Percentiles rank a stretch among this genome's conserved stretches.
phyloP scores from a whole-genome alignment of 2,888 invertebrate genomes.

The Diplazon laetatorius region DNA sequence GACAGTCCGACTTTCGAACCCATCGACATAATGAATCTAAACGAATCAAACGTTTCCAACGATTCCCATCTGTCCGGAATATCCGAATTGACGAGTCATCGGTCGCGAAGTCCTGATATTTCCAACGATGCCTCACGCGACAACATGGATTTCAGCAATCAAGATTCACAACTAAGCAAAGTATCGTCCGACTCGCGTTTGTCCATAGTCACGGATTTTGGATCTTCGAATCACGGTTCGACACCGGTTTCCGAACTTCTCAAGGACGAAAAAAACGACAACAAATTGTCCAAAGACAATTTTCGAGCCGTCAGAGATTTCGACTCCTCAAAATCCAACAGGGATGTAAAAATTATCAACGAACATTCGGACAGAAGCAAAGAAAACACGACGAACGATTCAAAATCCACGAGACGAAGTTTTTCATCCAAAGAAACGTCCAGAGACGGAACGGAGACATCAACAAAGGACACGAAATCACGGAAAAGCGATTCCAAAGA shows the following conservation, averaged over 20 bases:
- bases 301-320: slow-evolving; percentile 76
- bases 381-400: slow-evolving; percentile 62
- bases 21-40: slow-evolving; percentile 82
- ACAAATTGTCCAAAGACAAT: slow-evolving; percentile 74
- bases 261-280: slow-evolving; percentile 77
- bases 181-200: slow-evolving; percentile 86
- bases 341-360: slow-evolving; percentile 69
- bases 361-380: neutral
- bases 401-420: slow-evolving; percentile 68
- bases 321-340: slow-evolving; percentile 69
- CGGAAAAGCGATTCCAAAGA: slow-evolving; percentile 65
- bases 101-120: slow-evolving; percentile 81
- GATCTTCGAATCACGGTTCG: slow-evolving; percentile 81
- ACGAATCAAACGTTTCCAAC: slow-evolving; percentile 84
- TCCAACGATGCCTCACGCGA: slow-evolving; percentile 80
- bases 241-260: slow-evolving; percentile 72
- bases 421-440: slow-evolving; percentile 76
- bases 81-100: slow-evolving; percentile 84
- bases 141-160: slow-evolving; percentile 82
- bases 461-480: slow-evolving; percentile 71
- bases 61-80: slow-evolving; percentile 86
- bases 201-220: slow-evolving; percentile 84
- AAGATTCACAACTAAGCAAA: slow-evolving; percentile 86
- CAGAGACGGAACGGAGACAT: slow-evolving; percentile 74
- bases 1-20: slow-evolving; percentile 88